Evolutionary conservation across 2,888 invertebrate species (phyloP).

Genomic region (Xanthorhoe designata): DNA sequence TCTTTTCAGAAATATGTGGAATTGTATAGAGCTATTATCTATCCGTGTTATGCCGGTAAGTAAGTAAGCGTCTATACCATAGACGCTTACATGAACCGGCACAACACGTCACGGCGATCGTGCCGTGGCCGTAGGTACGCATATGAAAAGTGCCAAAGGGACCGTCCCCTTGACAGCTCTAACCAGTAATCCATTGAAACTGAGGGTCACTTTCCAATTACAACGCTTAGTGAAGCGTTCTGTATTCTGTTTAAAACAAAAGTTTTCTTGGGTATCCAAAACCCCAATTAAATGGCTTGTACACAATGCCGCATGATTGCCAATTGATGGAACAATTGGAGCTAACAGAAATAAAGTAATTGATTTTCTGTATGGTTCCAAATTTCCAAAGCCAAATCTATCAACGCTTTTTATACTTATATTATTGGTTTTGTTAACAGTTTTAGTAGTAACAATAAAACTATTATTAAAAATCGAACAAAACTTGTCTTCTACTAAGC

Average conservation of each 20-base stretch:
- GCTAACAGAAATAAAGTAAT: neutral
- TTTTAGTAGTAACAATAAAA: too few relatives aligned
- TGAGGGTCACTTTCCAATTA: constrained; percentile 66
- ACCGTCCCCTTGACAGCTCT: constrained; percentile 67
- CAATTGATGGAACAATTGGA: neutral
- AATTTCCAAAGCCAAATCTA: too few relatives aligned
- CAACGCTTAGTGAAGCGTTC: constrained; percentile 30
- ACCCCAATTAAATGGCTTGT: constrained; percentile 1
- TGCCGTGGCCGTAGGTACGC: too few relatives aligned
- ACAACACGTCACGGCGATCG: too few relatives aligned
- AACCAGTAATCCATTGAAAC: constrained; percentile 76
- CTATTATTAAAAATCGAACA: too few relatives aligned
- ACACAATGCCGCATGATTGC: constrained; percentile 1
- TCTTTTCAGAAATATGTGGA: too few relatives aligned
- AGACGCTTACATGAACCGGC: too few relatives aligned
- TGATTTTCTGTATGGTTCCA: neutral
- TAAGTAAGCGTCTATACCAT: too few relatives aligned
- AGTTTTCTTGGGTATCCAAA: constrained; percentile 1
- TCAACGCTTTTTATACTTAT: neutral
- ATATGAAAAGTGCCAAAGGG: constrained; percentile 29
- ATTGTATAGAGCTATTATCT: too few relatives aligned
- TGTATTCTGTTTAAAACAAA: constrained; percentile 19
- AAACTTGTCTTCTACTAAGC: too few relatives aligned
- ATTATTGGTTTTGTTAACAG: too few relatives aligned
- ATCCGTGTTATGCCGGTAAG: too few relatives aligned